Conservation (phyloP, 2,797 vertebrate species). For the Dermochelys coriacea region DNA sequence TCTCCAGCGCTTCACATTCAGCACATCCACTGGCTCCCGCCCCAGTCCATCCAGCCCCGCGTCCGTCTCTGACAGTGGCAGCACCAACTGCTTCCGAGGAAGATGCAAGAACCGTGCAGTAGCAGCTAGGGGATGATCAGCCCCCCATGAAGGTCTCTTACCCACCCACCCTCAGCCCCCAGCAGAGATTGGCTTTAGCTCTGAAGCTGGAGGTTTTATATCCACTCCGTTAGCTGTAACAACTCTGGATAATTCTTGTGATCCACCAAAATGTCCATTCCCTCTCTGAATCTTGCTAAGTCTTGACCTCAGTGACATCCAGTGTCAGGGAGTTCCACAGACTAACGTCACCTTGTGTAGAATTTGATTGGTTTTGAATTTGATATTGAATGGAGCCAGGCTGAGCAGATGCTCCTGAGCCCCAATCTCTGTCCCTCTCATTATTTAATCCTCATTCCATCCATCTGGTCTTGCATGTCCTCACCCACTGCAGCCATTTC, state of each 20-base stretch:
- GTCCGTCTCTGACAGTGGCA: accelerated
- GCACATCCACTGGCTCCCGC: not conserved
- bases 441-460: not conserved
- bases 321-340: not conserved
- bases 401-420: not conserved
- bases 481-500: too few species aligned
- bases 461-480: too few species aligned
- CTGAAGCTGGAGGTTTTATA: not conserved
- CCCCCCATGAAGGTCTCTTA: not conserved
- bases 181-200: not conserved
- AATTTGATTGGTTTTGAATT: not conserved
- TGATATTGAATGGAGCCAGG: not conserved
- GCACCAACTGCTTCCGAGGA: not conserved
- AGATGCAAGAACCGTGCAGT: not conserved
- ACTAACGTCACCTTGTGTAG: not conserved
- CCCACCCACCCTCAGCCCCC: too few species aligned
- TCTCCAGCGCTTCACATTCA: accelerated
- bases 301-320: not conserved
- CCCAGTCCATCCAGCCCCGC: too few species aligned
- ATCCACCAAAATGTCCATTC: not conserved
- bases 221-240: not conserved
- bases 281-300: not conserved
- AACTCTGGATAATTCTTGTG: too few species aligned
- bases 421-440: not conserved
- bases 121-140: not conserved